A percentile compares a stretch with the other conserved stretches of the same genome.
phyloP scores from a whole-genome alignment of 2,888 invertebrate species.

The Agrotis segetum region DNA sequence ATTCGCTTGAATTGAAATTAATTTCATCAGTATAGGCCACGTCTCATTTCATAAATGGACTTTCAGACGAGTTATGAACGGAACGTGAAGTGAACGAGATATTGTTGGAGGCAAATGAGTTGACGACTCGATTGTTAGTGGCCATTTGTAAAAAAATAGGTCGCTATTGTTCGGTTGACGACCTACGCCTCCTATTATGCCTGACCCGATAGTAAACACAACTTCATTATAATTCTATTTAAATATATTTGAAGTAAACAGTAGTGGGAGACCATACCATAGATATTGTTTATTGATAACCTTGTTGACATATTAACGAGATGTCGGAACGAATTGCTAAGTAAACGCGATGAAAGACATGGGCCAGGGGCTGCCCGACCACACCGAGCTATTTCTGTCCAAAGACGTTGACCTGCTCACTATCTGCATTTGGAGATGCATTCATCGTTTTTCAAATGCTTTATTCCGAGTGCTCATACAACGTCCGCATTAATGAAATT shows the following conservation, averaged over 20 bases:
- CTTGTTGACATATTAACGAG: slow-evolving; percentile 88
- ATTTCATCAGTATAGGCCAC: slow-evolving; percentile 64
- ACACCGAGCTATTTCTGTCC: slow-evolving; percentile 83
- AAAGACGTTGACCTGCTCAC: slow-evolving; percentile 86
- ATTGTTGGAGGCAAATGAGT: slow-evolving; percentile 81
- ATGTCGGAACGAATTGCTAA: slow-evolving; percentile 84
- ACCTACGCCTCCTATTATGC: slow-evolving; percentile 74
- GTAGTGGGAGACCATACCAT: slow-evolving; percentile 70
- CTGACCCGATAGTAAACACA: slow-evolving; percentile 62
- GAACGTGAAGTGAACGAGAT: slow-evolving; percentile 77
- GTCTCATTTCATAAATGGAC: slow-evolving; percentile 70
- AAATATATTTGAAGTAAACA: slow-evolving; percentile 74
- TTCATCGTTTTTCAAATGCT: slow-evolving; percentile 68
- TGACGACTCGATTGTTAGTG: slow-evolving; percentile 81
- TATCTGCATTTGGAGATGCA: slow-evolving; percentile 76
- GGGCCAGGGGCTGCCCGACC: slow-evolving; percentile 80
- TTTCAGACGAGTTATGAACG: slow-evolving; percentile 69
- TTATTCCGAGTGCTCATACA: slow-evolving; percentile 44
- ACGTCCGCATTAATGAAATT: slow-evolving; percentile 41
- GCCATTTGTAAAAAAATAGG: slow-evolving; percentile 83
- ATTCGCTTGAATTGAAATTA: slow-evolving; percentile 67
- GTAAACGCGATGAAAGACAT: slow-evolving; percentile 84
- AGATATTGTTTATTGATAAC: slow-evolving; percentile 83
- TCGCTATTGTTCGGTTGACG: slow-evolving; percentile 79
- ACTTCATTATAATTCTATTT: slow-evolving; percentile 63